Evolutionary conservation across 2,113 vertebrate species (phyloP).

Genomic region (Trinectes maculatus): DNA sequence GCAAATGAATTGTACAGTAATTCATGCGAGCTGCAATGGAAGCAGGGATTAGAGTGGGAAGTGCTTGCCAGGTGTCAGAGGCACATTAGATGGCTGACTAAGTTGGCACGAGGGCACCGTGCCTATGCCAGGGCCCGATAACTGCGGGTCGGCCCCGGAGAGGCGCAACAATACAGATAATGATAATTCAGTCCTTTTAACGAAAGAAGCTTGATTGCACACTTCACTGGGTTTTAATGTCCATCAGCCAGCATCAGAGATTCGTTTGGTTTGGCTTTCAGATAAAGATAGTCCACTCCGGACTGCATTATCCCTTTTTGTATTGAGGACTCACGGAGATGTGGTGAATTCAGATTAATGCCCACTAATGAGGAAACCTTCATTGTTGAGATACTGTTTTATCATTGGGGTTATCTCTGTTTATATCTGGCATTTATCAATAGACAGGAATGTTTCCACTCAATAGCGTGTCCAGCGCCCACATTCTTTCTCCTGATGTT

Average conservation of each 20-base stretch:
- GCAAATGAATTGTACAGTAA: slow-evolving; percentile 52
- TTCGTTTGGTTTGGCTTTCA: slow-evolving; percentile 9
- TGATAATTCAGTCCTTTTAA: slow-evolving; percentile 68
- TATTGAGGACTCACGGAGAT: slow-evolving; percentile 14
- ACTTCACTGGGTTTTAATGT: slow-evolving; percentile 34
- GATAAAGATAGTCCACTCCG: slow-evolving; percentile 18
- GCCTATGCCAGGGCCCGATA: slow-evolving; percentile 47
- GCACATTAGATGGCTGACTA: slow-evolving; percentile 65
- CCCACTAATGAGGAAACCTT: background rate
- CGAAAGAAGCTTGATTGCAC: slow-evolving; percentile 41
- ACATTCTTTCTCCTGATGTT: slow-evolving; percentile 64
- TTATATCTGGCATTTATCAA: slow-evolving; percentile 17
- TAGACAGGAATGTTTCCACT: slow-evolving; percentile 15
- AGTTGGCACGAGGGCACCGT: slow-evolving; percentile 47
- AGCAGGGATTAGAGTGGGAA: slow-evolving; percentile 57
- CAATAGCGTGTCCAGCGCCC: slow-evolving; percentile 10
- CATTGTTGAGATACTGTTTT: background rate
- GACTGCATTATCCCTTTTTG: slow-evolving; percentile 2
- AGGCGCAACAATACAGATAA: slow-evolving; percentile 52
- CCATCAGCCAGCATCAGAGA: slow-evolving; percentile 16
- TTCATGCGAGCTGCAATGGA: slow-evolving; percentile 28
- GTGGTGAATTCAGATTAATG: slow-evolving; percentile 25
- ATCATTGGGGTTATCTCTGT: slow-evolving; percentile 21
- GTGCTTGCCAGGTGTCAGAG: slow-evolving; percentile 57
- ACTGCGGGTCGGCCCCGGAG: slow-evolving; percentile 16